These are phyloP conservation scores for Cydia fagiglandana DNA, from an alignment of 1,140 invertebrate genomes.

Conservation along the genomic window DNA sequence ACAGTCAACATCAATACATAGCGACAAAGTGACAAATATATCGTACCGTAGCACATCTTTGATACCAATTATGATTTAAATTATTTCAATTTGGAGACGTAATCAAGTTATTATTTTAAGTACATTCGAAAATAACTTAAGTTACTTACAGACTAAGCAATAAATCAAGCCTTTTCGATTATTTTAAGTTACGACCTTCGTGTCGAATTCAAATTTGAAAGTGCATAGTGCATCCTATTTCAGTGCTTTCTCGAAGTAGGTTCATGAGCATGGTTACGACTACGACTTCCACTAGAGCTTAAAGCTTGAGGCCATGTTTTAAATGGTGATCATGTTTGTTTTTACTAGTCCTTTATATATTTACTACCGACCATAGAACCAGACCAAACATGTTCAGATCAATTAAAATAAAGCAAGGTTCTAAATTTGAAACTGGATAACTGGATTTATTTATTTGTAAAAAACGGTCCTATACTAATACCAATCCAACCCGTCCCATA, in stretches of 20 bases:
- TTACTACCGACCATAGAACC: neutral
- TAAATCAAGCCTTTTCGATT: neutral
- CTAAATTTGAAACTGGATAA: too few species aligned
- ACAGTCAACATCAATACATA: too few species aligned
- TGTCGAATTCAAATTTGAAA: neutral
- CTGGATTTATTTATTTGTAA: too few species aligned
- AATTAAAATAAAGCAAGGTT: neutral
- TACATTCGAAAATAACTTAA: neutral
- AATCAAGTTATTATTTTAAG: too few species aligned
- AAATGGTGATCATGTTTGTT: neutral
- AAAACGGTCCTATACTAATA: neutral
- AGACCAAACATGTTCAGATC: neutral
- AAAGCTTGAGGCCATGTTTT: constrained; percentile 17
- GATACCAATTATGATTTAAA: too few species aligned
- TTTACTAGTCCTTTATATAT: neutral
- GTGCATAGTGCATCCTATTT: constrained; percentile 5
- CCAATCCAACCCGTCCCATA: neutral
- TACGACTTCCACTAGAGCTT: constrained; percentile 17
- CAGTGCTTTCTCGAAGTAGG: constrained; percentile 20
- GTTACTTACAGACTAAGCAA: neutral
- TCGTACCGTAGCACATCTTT: too few species aligned
- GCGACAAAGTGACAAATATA: too few species aligned
- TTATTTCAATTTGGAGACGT: too few species aligned
- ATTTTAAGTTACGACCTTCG: constrained; percentile 9
- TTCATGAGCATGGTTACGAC: constrained; percentile 26